phyloP scores from a whole-genome alignment of 2,888 invertebrate species.

The Ophioninae sp. region DNA sequence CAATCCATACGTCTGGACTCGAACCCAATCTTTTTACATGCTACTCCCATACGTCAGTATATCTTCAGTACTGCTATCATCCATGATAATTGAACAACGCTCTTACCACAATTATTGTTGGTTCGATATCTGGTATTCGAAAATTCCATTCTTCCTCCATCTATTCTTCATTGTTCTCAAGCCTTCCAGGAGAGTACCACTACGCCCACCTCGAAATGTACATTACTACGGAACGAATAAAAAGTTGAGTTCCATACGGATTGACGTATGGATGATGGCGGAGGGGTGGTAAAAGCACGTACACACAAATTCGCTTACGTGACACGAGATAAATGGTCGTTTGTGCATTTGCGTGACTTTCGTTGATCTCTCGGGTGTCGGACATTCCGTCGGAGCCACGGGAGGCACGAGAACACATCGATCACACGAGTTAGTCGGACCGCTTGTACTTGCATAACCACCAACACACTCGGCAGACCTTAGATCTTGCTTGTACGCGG shows the following conservation, averaged over 20 bases:
- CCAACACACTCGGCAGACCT: background rate
- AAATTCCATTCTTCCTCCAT: background rate
- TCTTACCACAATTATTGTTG: background rate
- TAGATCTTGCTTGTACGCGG: background rate
- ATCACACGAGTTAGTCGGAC: conserved; percentile 47
- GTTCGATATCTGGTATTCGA: background rate
- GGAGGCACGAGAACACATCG: conserved; percentile 55
- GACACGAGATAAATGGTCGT: conserved; percentile 54
- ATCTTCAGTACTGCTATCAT: background rate
- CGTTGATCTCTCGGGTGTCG: conserved; percentile 55
- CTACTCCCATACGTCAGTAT: background rate
- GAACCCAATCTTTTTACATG: no score
- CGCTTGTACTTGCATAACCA: conserved; percentile 15
- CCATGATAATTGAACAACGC: background rate
- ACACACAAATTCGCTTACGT: background rate
- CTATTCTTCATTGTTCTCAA: conserved; percentile 18
- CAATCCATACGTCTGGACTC: no score
- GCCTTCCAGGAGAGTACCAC: conserved; percentile 10
- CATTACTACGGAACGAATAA: conserved; percentile 15
- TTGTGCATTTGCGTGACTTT: conserved; percentile 60
- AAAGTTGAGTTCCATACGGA: background rate
- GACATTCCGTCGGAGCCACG: conserved; percentile 59
- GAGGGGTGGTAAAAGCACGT: background rate
- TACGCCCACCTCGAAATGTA: conserved; percentile 1
- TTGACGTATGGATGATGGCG: background rate